Evolutionary conservation across 53 echinoderm and acorn worm genomes (phyloP), one percentile per base, ranked within the genome.

Genomic region (Actinopyga echinites): DNA sequence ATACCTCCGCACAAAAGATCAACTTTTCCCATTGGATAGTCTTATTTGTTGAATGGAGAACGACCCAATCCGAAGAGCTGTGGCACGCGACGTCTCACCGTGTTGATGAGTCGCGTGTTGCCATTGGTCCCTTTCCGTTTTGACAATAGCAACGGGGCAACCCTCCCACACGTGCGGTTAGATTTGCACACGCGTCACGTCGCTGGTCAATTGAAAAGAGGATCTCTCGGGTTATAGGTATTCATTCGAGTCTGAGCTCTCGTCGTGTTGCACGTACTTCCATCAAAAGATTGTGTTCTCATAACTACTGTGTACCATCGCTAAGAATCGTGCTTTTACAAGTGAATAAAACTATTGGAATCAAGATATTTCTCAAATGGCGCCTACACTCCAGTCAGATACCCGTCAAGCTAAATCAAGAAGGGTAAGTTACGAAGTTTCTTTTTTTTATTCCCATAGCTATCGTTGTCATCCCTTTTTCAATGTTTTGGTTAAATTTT

Each of bases 51-150:
- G 22, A 77, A 77, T 77, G 9, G 21, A 21, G 15, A 56, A 21
- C 25, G 12, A 56, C 12, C 77, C 77, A 77, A 77, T 77, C 77
- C 49, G 56, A 10, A 54, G 15, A 29, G 3, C 54, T 52, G 23
- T 77, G 77, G 77, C 77, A 77, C 77, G 77, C 77, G 77, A 24
- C 55, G 56, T 23, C 32, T 22, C 44, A 25, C 49, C 42, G 71
- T 40, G 24, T 4, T 4, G 21, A 44, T 37, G 5, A 8, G 77
- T 77, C 77, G 77, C 56, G 77, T 77, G 77, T 55, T 53, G 56
- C 49, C 54, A 77, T 77, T 77, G 77, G 77, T 77, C 56, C 11
- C 26, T 13, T 33, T 4, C 44, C 22, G 29, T 43, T 71, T 5
- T 44, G 44, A 55, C 77, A 55, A 77, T 77, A 54, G 77, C 21